phyloP scores from a whole-genome alignment of 1,140 invertebrate genomes.

The Stenopsyche tienmushanensis region DNA sequence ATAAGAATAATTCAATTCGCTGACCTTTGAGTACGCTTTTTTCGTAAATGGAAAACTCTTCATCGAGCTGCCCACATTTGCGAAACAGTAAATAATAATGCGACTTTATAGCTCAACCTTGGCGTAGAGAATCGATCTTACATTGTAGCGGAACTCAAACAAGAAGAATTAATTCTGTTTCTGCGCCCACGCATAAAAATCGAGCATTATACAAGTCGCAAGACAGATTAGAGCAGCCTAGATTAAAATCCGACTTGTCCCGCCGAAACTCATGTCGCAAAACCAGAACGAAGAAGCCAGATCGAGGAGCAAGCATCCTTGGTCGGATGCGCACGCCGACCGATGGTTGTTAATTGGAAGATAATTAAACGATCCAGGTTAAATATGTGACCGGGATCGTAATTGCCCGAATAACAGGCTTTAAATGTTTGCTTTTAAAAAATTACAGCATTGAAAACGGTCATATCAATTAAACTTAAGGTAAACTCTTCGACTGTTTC shows the following conservation, averaged over 20 bases:
- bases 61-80: slow-evolving; percentile 3
- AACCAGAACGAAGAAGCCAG: too few relatives aligned
- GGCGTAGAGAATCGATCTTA: slow-evolving; percentile 19
- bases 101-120: slow-evolving; percentile 18
- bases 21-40: not conserved
- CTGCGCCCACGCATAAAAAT: slow-evolving; percentile 7
- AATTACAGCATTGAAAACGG: too few relatives aligned
- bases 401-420: too few relatives aligned
- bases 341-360: not conserved
- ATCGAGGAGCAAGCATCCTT: not conserved
- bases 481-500: too few relatives aligned
- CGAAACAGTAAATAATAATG: slow-evolving; percentile 7
- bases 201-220: not conserved
- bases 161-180: slow-evolving; percentile 21
- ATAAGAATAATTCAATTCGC: too few relatives aligned
- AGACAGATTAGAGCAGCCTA: not conserved
- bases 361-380: not conserved
- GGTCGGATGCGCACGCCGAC: not conserved
- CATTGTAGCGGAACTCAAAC: slow-evolving; percentile 20
- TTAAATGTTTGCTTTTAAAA: too few relatives aligned
- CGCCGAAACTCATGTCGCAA: too few relatives aligned
- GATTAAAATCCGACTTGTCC: not conserved
- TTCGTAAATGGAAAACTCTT: not conserved
- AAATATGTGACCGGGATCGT: not conserved
- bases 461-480: too few relatives aligned